Base-by-base conservation (phyloP, 2,113 vertebrate species). In the Empidonax alnorum region DNA sequence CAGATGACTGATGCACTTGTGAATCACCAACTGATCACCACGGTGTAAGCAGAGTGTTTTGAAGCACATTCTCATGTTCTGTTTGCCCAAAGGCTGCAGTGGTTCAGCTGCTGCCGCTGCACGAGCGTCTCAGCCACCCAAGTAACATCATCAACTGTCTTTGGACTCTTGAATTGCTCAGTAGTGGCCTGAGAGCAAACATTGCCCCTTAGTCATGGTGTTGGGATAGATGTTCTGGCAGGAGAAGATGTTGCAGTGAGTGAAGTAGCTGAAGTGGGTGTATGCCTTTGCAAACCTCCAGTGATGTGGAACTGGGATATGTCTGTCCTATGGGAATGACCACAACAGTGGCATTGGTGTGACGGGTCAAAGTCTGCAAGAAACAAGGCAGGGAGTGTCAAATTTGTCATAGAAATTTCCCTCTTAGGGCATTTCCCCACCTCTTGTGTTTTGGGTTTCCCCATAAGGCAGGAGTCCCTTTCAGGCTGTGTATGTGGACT, bases 1-100 rank as follows among this genome's bases (percentile, higher is more conserved):
- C 66, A 28, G 90, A 78, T 93, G 87, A 65, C 81, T 78, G 71
- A 90, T n/a, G 67, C 87, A 21, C 75, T 87, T 79, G 71, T 80
- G 90, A 93, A 87, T 93, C 92, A 87, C 62, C 74, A 55, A 22
- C 74, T 73, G 37, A 58, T 68, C 58, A 15, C 31, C 52, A 35
- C 75, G 14, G n/a, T 17, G 37, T 9, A 18, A 84, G 78, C 49
- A 44, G 63, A 42, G 82, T 37, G 75, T 56, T 87, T 65, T 53
- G 87, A 73, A 79, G 82, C 71, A 69, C 75, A 4, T 71, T 79
- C 62, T 14, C 22, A 5, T 37, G 30, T 42, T 90, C 78, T 1
- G 2, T 75, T 90, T 79, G 85, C 92, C 62, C 92, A 66, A 65
- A 69, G 87, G 88, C 85, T n/a, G 4, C 28, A 12, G 81, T 39